Evolutionary conservation across 2,888 invertebrate genomes (phyloP).

Genomic region (Hemithea aestivaria): DNA sequence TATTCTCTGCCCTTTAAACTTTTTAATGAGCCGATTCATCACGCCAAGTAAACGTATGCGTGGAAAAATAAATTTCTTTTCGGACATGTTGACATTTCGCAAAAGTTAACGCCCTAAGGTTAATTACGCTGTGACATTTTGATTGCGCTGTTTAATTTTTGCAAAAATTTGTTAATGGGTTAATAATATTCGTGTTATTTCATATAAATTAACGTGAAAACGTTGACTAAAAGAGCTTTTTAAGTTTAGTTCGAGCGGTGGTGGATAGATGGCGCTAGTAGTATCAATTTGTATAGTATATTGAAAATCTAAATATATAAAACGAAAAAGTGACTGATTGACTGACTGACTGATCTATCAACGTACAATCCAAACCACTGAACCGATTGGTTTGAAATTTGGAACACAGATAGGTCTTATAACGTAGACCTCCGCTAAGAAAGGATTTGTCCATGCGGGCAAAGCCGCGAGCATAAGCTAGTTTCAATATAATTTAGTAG

Average conservation of each 20-base stretch:
- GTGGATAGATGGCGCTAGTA: constrained; percentile 55
- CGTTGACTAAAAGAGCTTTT: neutral
- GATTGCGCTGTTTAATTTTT: constrained; percentile 19
- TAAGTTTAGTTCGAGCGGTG: constrained; percentile 1
- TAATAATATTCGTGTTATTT: constrained; percentile 19
- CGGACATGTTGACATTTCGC: constrained; percentile 41
- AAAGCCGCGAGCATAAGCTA: too few relatives aligned
- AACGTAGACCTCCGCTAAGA: too few relatives aligned
- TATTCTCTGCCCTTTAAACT: constrained; percentile 47
- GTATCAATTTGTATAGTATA: constrained; percentile 23
- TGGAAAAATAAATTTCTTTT: constrained; percentile 32
- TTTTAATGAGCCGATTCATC: constrained; percentile 50
- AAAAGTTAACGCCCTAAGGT: constrained; percentile 18
- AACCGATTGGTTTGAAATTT: too few relatives aligned
- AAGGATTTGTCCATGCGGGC: too few relatives aligned
- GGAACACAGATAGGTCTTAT: too few relatives aligned
- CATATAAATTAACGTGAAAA: neutral
- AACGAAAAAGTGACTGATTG: too few relatives aligned
- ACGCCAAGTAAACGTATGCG: constrained; percentile 31
- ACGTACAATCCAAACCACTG: too few relatives aligned
- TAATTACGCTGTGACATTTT: constrained; percentile 28
- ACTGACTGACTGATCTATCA: too few relatives aligned
- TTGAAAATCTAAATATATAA: too few relatives aligned
- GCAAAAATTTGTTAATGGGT: constrained; percentile 24
- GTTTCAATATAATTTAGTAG: too few relatives aligned